Conservation (phyloP, 1,140 invertebrate genomes). For the Ceratosolen solmsi region DNA sequence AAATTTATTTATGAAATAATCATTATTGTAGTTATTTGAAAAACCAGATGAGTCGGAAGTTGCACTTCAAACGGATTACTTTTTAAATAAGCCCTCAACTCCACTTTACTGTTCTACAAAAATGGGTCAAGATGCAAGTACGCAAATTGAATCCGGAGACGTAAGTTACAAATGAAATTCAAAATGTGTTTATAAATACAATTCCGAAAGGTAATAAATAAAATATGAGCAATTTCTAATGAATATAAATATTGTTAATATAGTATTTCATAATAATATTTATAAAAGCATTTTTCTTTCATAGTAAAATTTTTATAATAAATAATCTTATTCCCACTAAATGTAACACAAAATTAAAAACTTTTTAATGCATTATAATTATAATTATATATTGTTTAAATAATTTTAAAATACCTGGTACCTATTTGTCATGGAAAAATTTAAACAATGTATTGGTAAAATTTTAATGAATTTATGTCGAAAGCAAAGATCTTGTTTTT, state of each 20-base stretch:
- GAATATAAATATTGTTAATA: not conserved
- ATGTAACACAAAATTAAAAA: no score
- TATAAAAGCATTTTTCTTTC: not conserved
- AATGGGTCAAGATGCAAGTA: conserved; percentile 84
- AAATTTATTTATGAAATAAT: not conserved
- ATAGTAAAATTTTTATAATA: not conserved
- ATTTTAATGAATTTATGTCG: no score
- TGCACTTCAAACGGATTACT: conserved; percentile 89
- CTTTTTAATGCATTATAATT: no score
- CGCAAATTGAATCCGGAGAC: conserved; percentile 91
- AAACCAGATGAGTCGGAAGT: conserved; percentile 82
- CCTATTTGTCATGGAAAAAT: no score
- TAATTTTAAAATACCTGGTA: no score
- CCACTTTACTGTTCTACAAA: conserved; percentile 85
- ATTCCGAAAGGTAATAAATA: no score
- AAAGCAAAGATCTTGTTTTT: no score
- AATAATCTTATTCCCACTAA: no score
- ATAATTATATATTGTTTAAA: no score
- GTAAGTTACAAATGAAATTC: conserved; percentile 72
- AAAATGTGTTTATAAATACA: conserved; percentile 28
- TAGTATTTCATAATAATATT: not conserved
- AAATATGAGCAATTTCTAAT: no score
- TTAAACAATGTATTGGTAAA: no score
- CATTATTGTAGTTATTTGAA: conserved; percentile 75
- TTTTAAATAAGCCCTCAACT: conserved; percentile 83